phyloP scores from a whole-genome alignment of 92 coral and sea anemone species.

The Zoanthus sansibaricus region DNA sequence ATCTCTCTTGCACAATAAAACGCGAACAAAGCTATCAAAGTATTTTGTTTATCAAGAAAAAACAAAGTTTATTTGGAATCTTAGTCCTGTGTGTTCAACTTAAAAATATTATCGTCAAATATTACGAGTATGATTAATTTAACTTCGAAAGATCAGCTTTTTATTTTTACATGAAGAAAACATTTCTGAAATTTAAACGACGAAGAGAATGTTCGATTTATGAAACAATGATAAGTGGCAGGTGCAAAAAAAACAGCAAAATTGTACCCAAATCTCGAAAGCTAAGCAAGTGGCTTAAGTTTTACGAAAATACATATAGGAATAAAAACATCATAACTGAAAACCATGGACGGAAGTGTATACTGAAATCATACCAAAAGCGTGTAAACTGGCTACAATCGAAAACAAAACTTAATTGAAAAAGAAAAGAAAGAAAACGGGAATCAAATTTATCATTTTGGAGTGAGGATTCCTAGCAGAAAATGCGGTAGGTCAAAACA shows the following conservation, averaged over 20 bases:
- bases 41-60: conserved; percentile 22
- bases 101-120: neutral
- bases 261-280: neutral
- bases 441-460: too few relatives aligned
- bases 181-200: neutral
- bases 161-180: neutral
- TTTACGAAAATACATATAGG: neutral
- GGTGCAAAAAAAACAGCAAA: conserved; percentile 7
- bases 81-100: neutral
- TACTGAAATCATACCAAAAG: too few relatives aligned
- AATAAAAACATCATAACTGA: neutral
- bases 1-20: conserved; percentile 51
- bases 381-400: too few relatives aligned
- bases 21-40: conserved; percentile 25
- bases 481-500: too few relatives aligned
- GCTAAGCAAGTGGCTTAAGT: neutral
- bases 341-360: too few relatives aligned
- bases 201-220: neutral
- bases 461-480: too few relatives aligned
- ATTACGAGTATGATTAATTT: neutral
- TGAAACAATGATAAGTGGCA: neutral
- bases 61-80: neutral
- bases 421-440: too few relatives aligned
- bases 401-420: too few relatives aligned
- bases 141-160: neutral